phyloP scores from a whole-genome alignment of 2,113 vertebrate species.

The Brachionichthys hirsutus region DNA sequence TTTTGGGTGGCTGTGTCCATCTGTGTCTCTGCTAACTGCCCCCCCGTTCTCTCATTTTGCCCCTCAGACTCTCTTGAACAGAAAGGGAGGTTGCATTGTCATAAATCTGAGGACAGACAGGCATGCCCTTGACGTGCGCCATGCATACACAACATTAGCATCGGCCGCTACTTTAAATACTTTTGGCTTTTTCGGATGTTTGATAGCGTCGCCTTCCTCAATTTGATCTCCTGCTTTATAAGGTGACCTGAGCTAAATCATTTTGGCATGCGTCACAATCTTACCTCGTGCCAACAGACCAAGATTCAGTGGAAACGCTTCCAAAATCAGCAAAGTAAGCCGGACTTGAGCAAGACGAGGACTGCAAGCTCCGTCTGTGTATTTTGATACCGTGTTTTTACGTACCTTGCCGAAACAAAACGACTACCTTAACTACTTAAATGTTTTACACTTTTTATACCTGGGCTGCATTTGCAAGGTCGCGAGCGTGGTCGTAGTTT shows the following conservation, averaged over 20 bases:
- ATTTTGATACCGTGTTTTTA: conserved; percentile 26
- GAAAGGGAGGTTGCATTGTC: background rate
- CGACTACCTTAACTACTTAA: conserved; percentile 11
- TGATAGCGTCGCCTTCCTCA: conserved; percentile 17
- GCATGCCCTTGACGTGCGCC: conserved; percentile 19
- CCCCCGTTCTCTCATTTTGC: background rate
- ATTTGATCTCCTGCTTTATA: conserved; percentile 38
- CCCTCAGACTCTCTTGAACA: background rate
- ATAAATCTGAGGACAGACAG: conserved; percentile 4
- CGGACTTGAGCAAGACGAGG: conserved; percentile 19
- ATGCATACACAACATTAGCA: conserved; percentile 9
- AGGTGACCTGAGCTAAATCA: conserved; percentile 33
- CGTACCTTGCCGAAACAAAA: conserved; percentile 20
- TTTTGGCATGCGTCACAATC: conserved; percentile 35
- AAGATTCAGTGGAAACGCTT: background rate
- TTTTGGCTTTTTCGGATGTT: background rate
- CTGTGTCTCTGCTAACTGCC: conserved; percentile 40
- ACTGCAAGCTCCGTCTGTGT: conserved; percentile 1
- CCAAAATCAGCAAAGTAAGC: conserved; percentile 25
- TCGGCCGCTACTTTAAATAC: conserved; percentile 9
- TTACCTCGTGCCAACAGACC: conserved; percentile 50
- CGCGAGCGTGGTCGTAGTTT: conserved; percentile 25
- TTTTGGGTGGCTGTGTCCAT: conserved; percentile 67
- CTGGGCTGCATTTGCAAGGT: background rate
- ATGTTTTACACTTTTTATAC: background rate